Evolutionary conservation across 1,140 invertebrate species (phyloP).

Genomic region (Planococcus citri): DNA sequence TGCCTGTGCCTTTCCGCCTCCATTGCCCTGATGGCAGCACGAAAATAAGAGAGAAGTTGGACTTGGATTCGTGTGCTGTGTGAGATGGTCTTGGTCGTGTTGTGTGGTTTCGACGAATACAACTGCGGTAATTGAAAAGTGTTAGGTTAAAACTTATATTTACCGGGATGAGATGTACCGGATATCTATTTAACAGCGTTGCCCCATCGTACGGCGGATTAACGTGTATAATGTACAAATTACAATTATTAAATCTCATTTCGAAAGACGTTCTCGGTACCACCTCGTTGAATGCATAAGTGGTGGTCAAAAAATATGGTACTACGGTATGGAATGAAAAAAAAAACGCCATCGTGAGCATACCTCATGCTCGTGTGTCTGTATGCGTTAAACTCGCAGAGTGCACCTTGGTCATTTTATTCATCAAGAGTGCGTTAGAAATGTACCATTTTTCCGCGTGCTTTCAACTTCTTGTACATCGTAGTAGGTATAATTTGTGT

Average conservation of each 20-base stretch:
- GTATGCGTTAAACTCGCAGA: too few species aligned
- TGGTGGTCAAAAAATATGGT: background rate
- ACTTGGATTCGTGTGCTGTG: too few species aligned
- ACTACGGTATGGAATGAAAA: background rate
- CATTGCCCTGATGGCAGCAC: too few species aligned
- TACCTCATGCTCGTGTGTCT: too few species aligned
- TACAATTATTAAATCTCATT: slow-evolving; percentile 4
- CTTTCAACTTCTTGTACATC: too few species aligned
- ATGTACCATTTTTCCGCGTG: background rate
- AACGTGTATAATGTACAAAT: background rate
- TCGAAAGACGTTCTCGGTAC: background rate
- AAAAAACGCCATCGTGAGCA: too few species aligned
- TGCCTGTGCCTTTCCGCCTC: too few species aligned
- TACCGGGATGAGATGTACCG: background rate
- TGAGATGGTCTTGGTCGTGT: too few species aligned
- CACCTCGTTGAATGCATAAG: background rate
- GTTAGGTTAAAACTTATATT: background rate
- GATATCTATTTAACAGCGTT: background rate
- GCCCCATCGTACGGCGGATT: background rate
- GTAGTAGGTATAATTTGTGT: background rate
- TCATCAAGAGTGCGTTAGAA: too few species aligned
- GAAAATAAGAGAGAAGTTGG: too few species aligned
- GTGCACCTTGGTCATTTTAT: too few species aligned
- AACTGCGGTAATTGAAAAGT: background rate
- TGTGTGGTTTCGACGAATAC: background rate